These are phyloP conservation scores for Salpingus planirostris DNA, from an alignment of 2,888 invertebrate genomes.

Conservation along the genomic window DNA sequence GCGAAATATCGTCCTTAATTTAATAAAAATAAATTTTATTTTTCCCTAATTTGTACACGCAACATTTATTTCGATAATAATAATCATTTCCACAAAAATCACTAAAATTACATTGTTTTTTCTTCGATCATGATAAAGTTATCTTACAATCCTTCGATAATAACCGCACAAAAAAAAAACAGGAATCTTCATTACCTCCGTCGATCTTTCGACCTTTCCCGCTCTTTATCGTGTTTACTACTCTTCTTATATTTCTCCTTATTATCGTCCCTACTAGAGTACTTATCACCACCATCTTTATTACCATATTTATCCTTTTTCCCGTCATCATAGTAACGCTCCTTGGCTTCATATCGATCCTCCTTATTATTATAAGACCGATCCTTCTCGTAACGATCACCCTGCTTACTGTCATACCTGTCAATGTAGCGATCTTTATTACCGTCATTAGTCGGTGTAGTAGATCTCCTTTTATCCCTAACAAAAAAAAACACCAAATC, in stretches of 20 bases:
- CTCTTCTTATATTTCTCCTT: constrained; percentile 31
- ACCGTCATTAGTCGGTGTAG: constrained; percentile 38
- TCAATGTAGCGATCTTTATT: constrained; percentile 39
- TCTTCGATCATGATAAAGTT: too few relatives aligned
- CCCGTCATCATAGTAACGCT: constrained; percentile 28
- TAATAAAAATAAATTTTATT: too few relatives aligned
- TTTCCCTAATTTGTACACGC: too few relatives aligned
- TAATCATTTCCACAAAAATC: too few relatives aligned
- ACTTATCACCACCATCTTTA: constrained; percentile 26
- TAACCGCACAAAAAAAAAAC: too few relatives aligned
- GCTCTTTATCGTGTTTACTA: constrained; percentile 23
- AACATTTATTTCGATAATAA: too few relatives aligned
- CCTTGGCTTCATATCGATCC: constrained; percentile 21
- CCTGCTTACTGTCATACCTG: constrained; percentile 37
- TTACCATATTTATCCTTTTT: constrained; percentile 30
- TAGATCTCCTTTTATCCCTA: constrained; percentile 41
- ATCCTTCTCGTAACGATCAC: constrained; percentile 25
- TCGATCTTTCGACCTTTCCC: constrained; percentile 32
- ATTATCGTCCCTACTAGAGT: constrained; percentile 26
- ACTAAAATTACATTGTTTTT: too few relatives aligned
- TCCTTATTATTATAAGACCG: constrained; percentile 21
- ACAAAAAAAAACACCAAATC: too few relatives aligned
- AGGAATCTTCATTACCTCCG: too few relatives aligned
- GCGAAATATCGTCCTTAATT: too few relatives aligned
- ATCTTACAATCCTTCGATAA: too few relatives aligned